Percentiles rank a stretch among this genome's conserved stretches.
Conservation (phyloP, 2,797 vertebrate genomes). For the Tolypeutes matacus region DNA sequence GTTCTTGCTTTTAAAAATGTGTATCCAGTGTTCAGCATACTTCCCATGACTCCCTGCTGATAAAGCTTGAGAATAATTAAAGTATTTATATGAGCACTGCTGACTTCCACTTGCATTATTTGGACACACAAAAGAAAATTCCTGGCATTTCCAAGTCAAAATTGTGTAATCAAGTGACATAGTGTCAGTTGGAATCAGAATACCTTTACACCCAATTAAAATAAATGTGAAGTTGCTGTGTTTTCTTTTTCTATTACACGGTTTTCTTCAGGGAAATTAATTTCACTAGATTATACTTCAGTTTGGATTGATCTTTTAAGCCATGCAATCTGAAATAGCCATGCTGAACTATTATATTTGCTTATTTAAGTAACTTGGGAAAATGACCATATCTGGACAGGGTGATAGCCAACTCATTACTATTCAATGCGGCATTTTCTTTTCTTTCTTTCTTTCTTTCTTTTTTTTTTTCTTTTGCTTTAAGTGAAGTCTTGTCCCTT, state of each 20-base stretch:
- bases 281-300: constrained; percentile 41
- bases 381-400: constrained; percentile 53
- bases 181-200: constrained; percentile 52
- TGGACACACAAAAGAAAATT: constrained; percentile 78
- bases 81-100: constrained; percentile 73
- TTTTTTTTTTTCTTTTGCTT: constrained; percentile 62
- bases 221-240: not conserved
- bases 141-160: constrained; percentile 75
- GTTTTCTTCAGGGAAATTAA: constrained; percentile 50
- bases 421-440: constrained; percentile 63
- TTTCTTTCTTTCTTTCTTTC: not conserved
- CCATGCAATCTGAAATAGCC: constrained; percentile 10
- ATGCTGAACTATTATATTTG: not conserved
- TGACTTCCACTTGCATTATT: constrained; percentile 74
- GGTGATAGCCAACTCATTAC: constrained; percentile 60
- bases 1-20: constrained; percentile 74
- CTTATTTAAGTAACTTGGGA: constrained; percentile 76
- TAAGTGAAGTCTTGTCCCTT: constrained; percentile 78
- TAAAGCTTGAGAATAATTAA: constrained; percentile 70
- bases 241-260: constrained; percentile 45
- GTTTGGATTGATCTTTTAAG: constrained; percentile 40
- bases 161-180: constrained; percentile 70
- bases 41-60: constrained; percentile 70
- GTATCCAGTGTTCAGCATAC: constrained; percentile 60
- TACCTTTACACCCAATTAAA: constrained; percentile 2